phyloP scores from a whole-genome alignment of 1,140 invertebrate genomes.

The Andrena cerasifolii region DNA sequence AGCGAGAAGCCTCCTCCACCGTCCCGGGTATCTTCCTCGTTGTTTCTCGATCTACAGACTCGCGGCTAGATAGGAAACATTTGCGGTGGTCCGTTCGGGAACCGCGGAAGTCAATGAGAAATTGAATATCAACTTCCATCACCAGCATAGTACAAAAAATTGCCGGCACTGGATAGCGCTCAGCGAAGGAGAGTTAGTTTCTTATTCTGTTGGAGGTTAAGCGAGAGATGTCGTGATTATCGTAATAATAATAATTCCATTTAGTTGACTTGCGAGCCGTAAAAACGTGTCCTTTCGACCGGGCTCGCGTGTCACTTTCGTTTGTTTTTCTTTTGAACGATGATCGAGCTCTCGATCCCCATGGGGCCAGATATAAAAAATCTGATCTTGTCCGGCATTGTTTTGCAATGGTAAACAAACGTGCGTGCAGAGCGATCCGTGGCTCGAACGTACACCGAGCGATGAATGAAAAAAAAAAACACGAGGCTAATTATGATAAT shows the following conservation, averaged over 20 bases:
- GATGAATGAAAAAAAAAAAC: slow-evolving; percentile 20
- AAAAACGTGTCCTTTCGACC: neutral
- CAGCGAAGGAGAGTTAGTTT: slow-evolving; percentile 21
- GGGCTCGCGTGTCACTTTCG: neutral
- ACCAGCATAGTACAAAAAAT: slow-evolving; percentile 61
- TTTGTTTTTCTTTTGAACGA: neutral
- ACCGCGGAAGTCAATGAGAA: slow-evolving; percentile 43
- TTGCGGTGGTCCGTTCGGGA: slow-evolving; percentile 31
- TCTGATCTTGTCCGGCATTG: slow-evolving; percentile 11
- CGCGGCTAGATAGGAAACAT: slow-evolving; percentile 36
- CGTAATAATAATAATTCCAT: slow-evolving; percentile 1
- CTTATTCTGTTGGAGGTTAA: neutral
- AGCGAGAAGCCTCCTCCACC: slow-evolving; percentile 47
- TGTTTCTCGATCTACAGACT: slow-evolving; percentile 48
- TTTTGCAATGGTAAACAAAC: slow-evolving; percentile 9
- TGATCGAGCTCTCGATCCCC: neutral
- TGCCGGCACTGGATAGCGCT: slow-evolving; percentile 51
- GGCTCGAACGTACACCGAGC: slow-evolving; percentile 4
- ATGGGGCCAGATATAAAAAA: neutral
- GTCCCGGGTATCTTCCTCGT: slow-evolving; percentile 50
- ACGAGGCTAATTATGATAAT: slow-evolving; percentile 55
- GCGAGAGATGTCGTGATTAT: too few species aligned
- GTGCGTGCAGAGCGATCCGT: neutral
- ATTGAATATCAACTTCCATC: slow-evolving; percentile 53
- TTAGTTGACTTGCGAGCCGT: neutral